Evolutionary conservation across 1,140 invertebrate genomes (phyloP), one percentile per base, ranked within the genome.

Genomic region (Scylla paramamosain): DNA sequence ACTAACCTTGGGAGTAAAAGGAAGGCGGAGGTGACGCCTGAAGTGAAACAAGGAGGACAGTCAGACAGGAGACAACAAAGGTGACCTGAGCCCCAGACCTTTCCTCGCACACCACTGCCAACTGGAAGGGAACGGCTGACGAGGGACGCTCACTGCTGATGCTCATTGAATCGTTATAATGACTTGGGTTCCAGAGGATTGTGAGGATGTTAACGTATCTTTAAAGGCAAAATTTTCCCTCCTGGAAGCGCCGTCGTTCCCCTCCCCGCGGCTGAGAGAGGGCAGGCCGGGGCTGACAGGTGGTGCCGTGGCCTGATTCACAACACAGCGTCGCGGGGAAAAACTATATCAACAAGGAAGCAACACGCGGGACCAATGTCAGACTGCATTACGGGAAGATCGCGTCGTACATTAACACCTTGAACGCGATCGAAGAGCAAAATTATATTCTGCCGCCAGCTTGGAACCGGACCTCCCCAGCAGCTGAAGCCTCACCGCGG

Each of bases 1-100:
- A 93, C 82, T 93, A 93, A 93, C 91, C 91, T 86, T 93, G 77
- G 82, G 32, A n/a, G 83, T 93, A 93, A 93, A 84, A 93, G 67
- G 77, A 28, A n/a, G 45, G 82, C 28, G 82, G 91, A 45, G 52
- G 67, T 59, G 91, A 77, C 25, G 91, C 91, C 91, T 92, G 91
- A 45, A 83, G 91, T 67, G 52, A 92, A 92, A 92, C 32, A 92
- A 92, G 67, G n/a, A 92, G 45, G 46, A 92, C 39, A 39, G 46
- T 77, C 59, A 92, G 77, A 92, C 16, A 45, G n/a, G 77, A 59
- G 59, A 67, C 48, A 28, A 91, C 89, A 31, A 25, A 59, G 29
- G 31, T 46, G 4, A 39, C 31, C 32, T 91, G 29, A 32, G 90
- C 59, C 52, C 90, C 90, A 91, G 52, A 91, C 52, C 28, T 7